Evolutionary conservation across 2,113 vertebrate species (phyloP).

Genomic region (Tragelaphus scriptus): DNA sequence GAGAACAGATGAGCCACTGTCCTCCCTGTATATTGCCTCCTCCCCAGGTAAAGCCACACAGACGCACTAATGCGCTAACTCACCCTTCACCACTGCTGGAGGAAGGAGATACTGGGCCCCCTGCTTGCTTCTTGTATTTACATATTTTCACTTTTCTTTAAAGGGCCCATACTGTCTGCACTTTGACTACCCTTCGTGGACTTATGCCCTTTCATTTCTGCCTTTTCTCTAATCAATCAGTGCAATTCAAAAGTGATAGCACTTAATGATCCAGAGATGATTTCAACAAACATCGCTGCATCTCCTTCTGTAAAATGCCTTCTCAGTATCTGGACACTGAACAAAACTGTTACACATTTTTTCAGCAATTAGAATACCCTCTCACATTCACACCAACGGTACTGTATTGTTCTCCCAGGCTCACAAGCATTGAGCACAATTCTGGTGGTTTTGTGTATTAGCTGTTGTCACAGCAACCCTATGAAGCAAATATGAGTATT

Average conservation of each 20-base stretch:
- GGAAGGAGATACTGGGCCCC: not conserved
- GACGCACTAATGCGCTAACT: not conserved
- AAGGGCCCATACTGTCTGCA: not conserved
- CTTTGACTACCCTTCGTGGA: not conserved
- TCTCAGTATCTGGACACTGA: not conserved
- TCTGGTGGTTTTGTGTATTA: not conserved
- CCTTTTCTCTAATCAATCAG: not conserved
- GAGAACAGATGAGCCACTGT: not conserved
- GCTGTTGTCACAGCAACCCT: not conserved
- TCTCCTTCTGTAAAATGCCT: not conserved
- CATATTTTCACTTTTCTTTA: not conserved
- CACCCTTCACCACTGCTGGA: not conserved
- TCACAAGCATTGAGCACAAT: not conserved
- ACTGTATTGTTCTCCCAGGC: not conserved
- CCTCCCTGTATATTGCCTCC: not conserved
- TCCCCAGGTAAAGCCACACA: not conserved
- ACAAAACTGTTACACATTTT: not conserved
- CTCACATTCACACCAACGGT: not conserved
- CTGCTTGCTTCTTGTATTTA: not conserved
- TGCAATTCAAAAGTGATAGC: conserved; percentile 1
- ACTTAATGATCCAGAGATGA: not conserved
- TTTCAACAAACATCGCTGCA: not conserved
- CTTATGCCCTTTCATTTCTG: not conserved
- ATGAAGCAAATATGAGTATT: not conserved
- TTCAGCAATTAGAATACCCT: not conserved